Evolutionary conservation across 2,113 vertebrate genomes (phyloP).

Genomic region (Todiramphus saurophagus): DNA sequence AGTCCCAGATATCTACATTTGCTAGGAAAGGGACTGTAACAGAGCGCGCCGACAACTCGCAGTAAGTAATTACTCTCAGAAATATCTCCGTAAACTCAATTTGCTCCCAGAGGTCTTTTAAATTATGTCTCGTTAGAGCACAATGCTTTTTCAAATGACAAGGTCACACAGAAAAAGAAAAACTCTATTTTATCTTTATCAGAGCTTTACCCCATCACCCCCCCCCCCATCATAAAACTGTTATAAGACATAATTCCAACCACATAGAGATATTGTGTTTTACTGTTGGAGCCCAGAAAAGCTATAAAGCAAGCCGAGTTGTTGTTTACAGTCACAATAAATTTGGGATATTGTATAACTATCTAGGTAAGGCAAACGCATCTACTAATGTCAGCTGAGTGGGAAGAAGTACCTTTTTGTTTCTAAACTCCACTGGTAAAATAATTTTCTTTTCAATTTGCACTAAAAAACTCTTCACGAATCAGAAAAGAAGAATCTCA

Average conservation of each 20-base stretch:
- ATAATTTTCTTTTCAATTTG: not conserved
- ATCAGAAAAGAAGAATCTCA: not conserved
- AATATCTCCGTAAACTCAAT: slow-evolving; percentile 77
- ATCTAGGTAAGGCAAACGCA: not conserved
- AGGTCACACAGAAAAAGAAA: slow-evolving; percentile 70
- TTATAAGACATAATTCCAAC: slow-evolving; percentile 53
- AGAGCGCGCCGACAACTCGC: slow-evolving; percentile 65
- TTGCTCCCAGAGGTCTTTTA: slow-evolving; percentile 72
- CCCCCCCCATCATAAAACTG: slow-evolving; percentile 45
- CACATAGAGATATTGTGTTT: slow-evolving; percentile 45
- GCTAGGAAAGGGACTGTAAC: slow-evolving; percentile 53
- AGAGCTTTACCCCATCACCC: slow-evolving; percentile 19
- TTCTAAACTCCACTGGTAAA: not conserved
- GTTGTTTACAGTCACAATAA: slow-evolving; percentile 64
- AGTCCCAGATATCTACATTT: slow-evolving; percentile 60
- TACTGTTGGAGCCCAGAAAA: slow-evolving; percentile 19
- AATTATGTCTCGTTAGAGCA: slow-evolving; percentile 72
- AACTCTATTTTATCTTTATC: slow-evolving; percentile 70
- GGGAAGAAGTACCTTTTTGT: not conserved
- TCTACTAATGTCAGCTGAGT: not conserved
- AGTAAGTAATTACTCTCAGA: slow-evolving; percentile 74
- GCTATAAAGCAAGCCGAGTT: slow-evolving; percentile 59
- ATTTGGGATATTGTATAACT: slow-evolving; percentile 26
- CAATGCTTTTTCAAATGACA: slow-evolving; percentile 73
- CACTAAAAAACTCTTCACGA: not conserved